These are phyloP conservation scores for Tanypteryx hageni DNA, from an alignment of 2,888 invertebrate species.

Conservation along the genomic window DNA sequence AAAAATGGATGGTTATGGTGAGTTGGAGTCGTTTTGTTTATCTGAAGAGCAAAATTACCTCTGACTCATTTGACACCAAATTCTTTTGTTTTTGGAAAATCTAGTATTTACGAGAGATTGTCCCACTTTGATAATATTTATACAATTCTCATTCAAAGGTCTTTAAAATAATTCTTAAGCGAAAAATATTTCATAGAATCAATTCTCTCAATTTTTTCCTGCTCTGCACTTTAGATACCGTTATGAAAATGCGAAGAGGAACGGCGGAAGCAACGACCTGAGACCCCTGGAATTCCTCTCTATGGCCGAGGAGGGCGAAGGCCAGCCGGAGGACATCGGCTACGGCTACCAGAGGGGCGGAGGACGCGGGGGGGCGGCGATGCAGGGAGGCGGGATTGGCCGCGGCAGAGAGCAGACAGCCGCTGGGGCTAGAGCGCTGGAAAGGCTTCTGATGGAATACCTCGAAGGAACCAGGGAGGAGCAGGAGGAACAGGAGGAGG, in stretches of 20 bases:
- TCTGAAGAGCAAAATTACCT: no score
- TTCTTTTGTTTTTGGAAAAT: no score
- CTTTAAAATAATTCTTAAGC: neutral
- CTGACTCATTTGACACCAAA: no score
- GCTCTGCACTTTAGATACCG: neutral
- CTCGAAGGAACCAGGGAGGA: slow-evolving; percentile 72
- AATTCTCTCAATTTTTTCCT: neutral
- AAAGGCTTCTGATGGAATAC: slow-evolving; percentile 45
- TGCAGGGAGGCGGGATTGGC: neutral
- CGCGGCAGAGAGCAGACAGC: slow-evolving; percentile 26
- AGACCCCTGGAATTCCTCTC: slow-evolving; percentile 40
- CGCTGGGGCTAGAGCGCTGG: slow-evolving; percentile 68
- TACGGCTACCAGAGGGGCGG: slow-evolving; percentile 53
- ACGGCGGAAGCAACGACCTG: neutral
- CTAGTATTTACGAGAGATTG: neutral
- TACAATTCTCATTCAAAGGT: no score
- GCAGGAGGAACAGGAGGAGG: slow-evolving; percentile 72
- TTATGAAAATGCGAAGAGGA: slow-evolving; percentile 34
- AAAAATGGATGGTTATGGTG: no score
- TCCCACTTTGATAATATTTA: neutral
- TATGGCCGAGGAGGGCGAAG: slow-evolving; percentile 71
- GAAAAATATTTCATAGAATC: neutral
- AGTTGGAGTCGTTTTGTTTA: no score
- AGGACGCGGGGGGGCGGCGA: neutral
- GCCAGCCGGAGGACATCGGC: slow-evolving; percentile 75